Evolutionary conservation across 1,140 invertebrate species (phyloP), one percentile per base, ranked within the genome.

Genomic region (Conus ventricosus): DNA sequence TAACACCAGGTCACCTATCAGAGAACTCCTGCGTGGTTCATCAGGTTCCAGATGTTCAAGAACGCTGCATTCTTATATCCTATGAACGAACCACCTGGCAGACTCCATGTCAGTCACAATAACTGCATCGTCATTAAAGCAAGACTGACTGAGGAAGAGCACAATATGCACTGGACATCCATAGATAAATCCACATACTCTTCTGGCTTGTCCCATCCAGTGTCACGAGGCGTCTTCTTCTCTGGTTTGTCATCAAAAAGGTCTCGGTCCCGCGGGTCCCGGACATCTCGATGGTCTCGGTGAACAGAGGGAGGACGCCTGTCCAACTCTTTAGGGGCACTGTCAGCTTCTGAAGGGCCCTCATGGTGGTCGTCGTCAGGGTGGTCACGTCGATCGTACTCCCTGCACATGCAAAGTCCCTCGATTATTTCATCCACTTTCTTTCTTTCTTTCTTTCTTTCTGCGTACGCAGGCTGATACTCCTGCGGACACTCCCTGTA

Each of bases 201-300:
- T 17, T 91, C 91, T 25, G 86, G 51, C 71, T 87, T 75, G 71
- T 89, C 91, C 91, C 91, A 92, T 76, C 91, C 85, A n/a, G 71
- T 55, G 39, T 88, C 86, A 8, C 87, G 82, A 7, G 83, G 17
- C 23, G 91, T 91, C 60, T 91, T 87, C 88, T 92, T 93, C 27
- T 94, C 91, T 89, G 89, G 86, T 85, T 57, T 92, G 13, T 96
- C 96, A 85, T 96, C 96, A 89, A 96, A 96, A 23, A 95, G 91
- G 91, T 96, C 96, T 93, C 96, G 93, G 17, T 93, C 91, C 60
- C 89, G 87, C 17, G 89, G 91, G 8, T 89, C 89, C 88, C 85
- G 85, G 60, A 89, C 91, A 55, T 89, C 90, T 63, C 89, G 87
- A 23, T 90, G 91, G 8, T 89, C 89, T 87, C 85, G 87, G 54